phyloP scores from a whole-genome alignment of 2,797 vertebrate species.

The Characodon lateralis region DNA sequence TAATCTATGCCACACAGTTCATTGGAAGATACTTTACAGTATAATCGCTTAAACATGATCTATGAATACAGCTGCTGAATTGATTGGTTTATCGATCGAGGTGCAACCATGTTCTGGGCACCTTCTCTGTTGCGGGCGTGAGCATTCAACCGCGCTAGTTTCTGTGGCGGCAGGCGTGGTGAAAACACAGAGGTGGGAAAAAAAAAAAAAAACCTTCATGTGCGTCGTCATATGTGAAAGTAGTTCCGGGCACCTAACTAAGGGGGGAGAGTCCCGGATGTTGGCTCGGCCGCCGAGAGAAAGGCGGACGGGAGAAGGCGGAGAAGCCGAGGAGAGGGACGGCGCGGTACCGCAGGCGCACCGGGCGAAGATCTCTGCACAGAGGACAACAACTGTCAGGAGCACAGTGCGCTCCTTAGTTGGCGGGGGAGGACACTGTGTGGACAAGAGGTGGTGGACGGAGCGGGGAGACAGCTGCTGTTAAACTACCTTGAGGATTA shows the following conservation, averaged over 20 bases:
- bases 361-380: conserved; percentile 74
- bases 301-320: conserved; percentile 83
- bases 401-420: conserved; percentile 62
- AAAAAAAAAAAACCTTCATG: conserved; percentile 34
- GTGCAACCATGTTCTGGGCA: neutral
- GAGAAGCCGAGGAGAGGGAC: conserved; percentile 78
- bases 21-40: neutral
- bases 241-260: conserved; percentile 81
- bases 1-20: neutral
- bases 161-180: conserved; percentile 70
- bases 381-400: conserved; percentile 64
- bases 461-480: conserved; percentile 72
- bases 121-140: conserved; percentile 36
- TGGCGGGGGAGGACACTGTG: conserved; percentile 51
- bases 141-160: conserved; percentile 70
- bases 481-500: conserved; percentile 78
- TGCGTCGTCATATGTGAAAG: conserved; percentile 73
- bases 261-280: conserved; percentile 82
- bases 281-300: conserved; percentile 80
- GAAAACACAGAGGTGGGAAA: conserved; percentile 15
- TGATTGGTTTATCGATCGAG: conserved; percentile 6
- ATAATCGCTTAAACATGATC: neutral
- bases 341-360: conserved; percentile 78
- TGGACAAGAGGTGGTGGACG: conserved; percentile 64
- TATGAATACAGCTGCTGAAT: neutral